A percentile compares a stretch with the other conserved stretches of the same genome.
These are phyloP conservation scores for Diorhabda carinulata DNA, from an alignment of 1,140 invertebrate species.

Conservation along the genomic window DNA sequence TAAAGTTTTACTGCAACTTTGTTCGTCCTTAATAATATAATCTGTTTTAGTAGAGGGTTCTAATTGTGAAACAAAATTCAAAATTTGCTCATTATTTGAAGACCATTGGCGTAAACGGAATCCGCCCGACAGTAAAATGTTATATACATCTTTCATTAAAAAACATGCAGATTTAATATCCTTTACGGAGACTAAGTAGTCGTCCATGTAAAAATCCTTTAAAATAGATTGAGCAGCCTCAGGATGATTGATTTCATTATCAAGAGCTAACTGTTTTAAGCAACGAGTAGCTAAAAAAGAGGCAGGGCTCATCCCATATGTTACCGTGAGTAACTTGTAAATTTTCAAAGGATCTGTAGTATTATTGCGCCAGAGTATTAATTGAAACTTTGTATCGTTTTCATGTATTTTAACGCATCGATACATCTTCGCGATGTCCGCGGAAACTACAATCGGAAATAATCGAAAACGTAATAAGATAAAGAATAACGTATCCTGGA, in stretches of 20 bases:
- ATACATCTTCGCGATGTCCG: slow-evolving; percentile 46
- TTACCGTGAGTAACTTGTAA: slow-evolving; percentile 44
- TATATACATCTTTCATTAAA: too few relatives aligned
- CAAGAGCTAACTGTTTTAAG: slow-evolving; percentile 37
- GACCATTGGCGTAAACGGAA: too few relatives aligned
- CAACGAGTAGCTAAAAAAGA: slow-evolving; percentile 43
- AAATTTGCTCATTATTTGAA: too few relatives aligned
- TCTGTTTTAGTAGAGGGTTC: too few relatives aligned
- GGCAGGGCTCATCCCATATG: slow-evolving; percentile 45
- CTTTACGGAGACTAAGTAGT: slow-evolving; percentile 46
- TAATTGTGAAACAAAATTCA: too few relatives aligned
- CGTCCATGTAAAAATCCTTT: slow-evolving; percentile 50
- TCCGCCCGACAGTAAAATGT: too few relatives aligned
- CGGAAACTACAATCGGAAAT: slow-evolving; percentile 36
- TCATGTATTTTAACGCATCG: not conserved
- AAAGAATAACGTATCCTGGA: slow-evolving; percentile 37
- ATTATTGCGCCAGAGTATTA: slow-evolving; percentile 47
- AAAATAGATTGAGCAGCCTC: slow-evolving; percentile 33
- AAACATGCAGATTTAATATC: slow-evolving; percentile 22
- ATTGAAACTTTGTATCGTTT: slow-evolving; percentile 29
- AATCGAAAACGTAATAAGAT: slow-evolving; percentile 40
- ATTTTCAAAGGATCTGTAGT: slow-evolving; percentile 30
- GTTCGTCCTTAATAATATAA: too few relatives aligned
- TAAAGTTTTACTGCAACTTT: slow-evolving; percentile 11
- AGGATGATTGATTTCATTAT: slow-evolving; percentile 37